These are phyloP conservation scores for Eumacrocentrus americanus DNA, from an alignment of 2,888 invertebrate genomes.

Conservation along the genomic window DNA sequence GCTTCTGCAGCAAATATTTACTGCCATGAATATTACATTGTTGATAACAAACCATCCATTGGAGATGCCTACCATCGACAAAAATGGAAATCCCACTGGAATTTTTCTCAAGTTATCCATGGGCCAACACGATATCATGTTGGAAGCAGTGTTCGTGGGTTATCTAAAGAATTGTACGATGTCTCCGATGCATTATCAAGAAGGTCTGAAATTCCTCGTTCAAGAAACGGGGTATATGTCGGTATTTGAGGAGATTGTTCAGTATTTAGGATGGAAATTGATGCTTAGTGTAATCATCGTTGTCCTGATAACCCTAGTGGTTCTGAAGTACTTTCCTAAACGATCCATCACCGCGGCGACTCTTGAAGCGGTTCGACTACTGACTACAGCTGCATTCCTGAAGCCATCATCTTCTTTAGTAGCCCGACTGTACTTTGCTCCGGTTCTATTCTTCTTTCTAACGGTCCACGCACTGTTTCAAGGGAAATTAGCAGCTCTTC, in stretches of 20 bases:
- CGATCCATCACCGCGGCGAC: not conserved
- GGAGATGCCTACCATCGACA: not conserved
- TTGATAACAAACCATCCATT: not conserved
- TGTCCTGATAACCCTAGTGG: not conserved
- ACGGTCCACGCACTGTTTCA: not conserved
- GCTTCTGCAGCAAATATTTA: not conserved
- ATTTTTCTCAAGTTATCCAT: not conserved
- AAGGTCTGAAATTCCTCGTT: not conserved
- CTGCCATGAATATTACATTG: not conserved
- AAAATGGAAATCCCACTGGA: not conserved
- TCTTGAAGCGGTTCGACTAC: not conserved
- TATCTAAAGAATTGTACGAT: not conserved
- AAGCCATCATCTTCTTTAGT: not conserved
- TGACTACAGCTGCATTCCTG: not conserved
- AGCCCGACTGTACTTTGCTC: not conserved
- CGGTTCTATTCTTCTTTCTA: not conserved
- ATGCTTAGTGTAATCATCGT: not conserved
- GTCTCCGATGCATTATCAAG: not conserved
- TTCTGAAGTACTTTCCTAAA: not conserved
- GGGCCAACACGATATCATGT: not conserved
- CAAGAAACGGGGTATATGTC: not conserved
- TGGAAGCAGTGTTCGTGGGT: not conserved
- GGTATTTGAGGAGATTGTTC: not conserved
- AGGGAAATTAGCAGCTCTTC: not conserved
- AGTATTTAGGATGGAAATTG: not conserved